Conservation (phyloP, 2,113 vertebrate genomes). For the Paramisgurnus dabryanus region DNA sequence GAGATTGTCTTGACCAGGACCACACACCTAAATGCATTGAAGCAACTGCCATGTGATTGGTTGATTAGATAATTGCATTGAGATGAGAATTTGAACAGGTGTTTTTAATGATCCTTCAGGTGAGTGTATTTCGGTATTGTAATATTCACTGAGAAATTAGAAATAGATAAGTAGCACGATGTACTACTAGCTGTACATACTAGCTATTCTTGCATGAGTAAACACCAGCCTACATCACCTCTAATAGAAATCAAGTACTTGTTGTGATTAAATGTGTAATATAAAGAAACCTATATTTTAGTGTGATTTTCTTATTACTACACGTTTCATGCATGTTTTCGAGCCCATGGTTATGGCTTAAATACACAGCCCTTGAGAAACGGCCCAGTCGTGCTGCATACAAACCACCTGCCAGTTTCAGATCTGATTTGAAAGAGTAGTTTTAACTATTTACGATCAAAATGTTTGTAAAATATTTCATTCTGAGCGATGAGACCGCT, state of each 20-base stretch:
- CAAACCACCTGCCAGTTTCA: slow-evolving; percentile 12
- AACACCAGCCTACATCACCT: not conserved
- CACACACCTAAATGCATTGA: no score
- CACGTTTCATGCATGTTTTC: slow-evolving; percentile 9
- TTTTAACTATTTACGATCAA: slow-evolving; percentile 45
- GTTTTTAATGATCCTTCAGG: no score
- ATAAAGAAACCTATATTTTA: not conserved
- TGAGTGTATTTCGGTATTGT: no score
- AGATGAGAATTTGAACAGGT: no score
- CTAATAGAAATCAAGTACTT: not conserved
- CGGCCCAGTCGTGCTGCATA: not conserved
- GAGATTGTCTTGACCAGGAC: no score
- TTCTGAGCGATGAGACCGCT: slow-evolving; percentile 20
- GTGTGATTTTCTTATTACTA: not conserved
- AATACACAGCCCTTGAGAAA: slow-evolving; percentile 7
- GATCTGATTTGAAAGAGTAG: slow-evolving; percentile 25
- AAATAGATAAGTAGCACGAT: no score
- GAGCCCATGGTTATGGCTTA: not conserved
- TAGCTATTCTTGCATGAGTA: no score
- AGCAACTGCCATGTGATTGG: no score
- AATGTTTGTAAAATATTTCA: slow-evolving; percentile 27
- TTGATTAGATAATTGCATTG: no score
- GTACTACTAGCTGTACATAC: no score
- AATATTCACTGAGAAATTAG: no score
- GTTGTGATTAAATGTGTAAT: no score